A percentile compares a stretch with the other conserved stretches of the same genome.
Conservation (phyloP, 2,797 vertebrate genomes). For the Cercopithecus hamlyni region DNA sequence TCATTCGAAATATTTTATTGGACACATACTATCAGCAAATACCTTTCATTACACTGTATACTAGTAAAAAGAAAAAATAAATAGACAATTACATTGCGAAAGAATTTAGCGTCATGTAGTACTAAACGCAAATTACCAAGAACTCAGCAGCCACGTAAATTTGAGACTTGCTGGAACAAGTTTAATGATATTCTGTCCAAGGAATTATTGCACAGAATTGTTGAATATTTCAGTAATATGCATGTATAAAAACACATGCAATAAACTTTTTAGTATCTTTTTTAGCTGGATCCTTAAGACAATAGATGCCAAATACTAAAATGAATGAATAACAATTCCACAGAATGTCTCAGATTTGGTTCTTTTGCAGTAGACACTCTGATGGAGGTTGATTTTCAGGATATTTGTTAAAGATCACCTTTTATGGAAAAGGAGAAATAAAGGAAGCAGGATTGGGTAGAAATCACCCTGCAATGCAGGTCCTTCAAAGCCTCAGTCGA, state of each 20-base stretch:
- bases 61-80: background rate
- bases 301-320: background rate
- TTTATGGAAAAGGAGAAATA: background rate
- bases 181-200: background rate
- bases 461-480: background rate
- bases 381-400: background rate
- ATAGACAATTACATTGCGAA: background rate
- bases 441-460: background rate
- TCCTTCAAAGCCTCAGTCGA: background rate
- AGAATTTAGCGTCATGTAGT: background rate
- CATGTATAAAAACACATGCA: background rate
- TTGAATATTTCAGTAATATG: background rate
- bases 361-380: background rate
- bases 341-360: background rate
- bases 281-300: background rate
- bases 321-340: background rate
- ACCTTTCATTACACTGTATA: background rate
- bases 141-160: background rate
- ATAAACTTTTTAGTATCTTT: background rate
- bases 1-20: background rate
- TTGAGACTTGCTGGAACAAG: background rate
- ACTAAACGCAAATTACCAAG: background rate
- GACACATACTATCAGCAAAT: background rate
- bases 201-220: background rate
- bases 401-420: background rate